phyloP scores from a whole-genome alignment of 2,888 invertebrate genomes.

The Eristalinus sepulchralis region DNA sequence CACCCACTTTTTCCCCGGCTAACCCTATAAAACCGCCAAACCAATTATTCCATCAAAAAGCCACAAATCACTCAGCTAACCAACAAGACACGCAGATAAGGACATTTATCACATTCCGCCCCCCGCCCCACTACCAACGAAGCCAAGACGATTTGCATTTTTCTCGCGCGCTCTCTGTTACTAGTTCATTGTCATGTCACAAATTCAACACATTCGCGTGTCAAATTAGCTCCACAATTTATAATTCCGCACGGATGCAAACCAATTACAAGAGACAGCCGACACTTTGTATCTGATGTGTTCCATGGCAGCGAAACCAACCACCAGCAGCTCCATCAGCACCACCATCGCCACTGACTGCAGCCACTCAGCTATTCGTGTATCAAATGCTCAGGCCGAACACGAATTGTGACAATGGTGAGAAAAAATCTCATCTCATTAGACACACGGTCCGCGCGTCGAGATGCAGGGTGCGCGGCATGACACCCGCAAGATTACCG shows the following conservation, averaged over 20 bases:
- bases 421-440: slow-evolving; percentile 65
- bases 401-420: slow-evolving; percentile 65
- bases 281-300: slow-evolving; percentile 30
- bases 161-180: slow-evolving; percentile 40
- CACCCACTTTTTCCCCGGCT: background rate
- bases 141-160: slow-evolving; percentile 33
- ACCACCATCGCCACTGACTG: background rate
- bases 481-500: background rate
- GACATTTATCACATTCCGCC: slow-evolving; percentile 44
- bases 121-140: no score
- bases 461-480: background rate
- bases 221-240: slow-evolving; percentile 59
- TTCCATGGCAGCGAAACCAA: background rate
- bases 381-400: slow-evolving; percentile 57
- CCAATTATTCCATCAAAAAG: slow-evolving; percentile 25
- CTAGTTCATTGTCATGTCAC: slow-evolving; percentile 68
- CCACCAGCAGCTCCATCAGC: background rate
- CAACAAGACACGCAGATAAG: slow-evolving; percentile 47
- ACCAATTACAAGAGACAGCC: slow-evolving; percentile 50
- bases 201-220: slow-evolving; percentile 61
- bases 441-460: slow-evolving; percentile 27
- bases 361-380: background rate
- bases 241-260: slow-evolving; percentile 66
- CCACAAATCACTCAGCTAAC: slow-evolving; percentile 36
- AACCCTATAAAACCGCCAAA: background rate